Percentiles rank a stretch among this genome's conserved stretches.
These are phyloP conservation scores for Yponomeuta sedellus DNA, from an alignment of 2,888 invertebrate genomes.

Conservation along the genomic window DNA sequence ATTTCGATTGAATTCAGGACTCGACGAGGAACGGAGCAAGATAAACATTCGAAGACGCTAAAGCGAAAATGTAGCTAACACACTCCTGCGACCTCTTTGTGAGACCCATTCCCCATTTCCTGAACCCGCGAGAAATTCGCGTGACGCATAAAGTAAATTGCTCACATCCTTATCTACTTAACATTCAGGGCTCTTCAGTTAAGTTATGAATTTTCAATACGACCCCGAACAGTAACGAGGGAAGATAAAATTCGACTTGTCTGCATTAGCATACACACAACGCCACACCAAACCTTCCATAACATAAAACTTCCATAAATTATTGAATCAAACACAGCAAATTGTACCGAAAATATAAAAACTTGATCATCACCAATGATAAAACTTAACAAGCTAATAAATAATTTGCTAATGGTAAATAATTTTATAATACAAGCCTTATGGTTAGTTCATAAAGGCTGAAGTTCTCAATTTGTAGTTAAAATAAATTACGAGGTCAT, in stretches of 20 bases:
- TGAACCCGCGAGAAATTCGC: slow-evolving; percentile 16
- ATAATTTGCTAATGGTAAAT: slow-evolving; percentile 6
- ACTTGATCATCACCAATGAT: neutral
- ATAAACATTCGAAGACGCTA: slow-evolving; percentile 29
- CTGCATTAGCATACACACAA: slow-evolving; percentile 36
- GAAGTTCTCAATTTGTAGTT: neutral
- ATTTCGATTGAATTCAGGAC: slow-evolving; percentile 10
- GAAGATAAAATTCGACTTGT: slow-evolving; percentile 30
- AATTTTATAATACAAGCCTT: neutral
- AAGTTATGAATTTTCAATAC: slow-evolving; percentile 54
- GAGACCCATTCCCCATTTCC: slow-evolving; percentile 35
- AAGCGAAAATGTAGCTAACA: slow-evolving; percentile 30
- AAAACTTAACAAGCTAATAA: slow-evolving; percentile 11
- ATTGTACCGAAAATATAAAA: neutral
- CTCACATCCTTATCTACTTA: slow-evolving; percentile 46
- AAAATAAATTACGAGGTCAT: slow-evolving; percentile 9
- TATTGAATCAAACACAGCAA: slow-evolving; percentile 5
- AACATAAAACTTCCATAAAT: slow-evolving; percentile 13
- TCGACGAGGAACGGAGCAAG: neutral
- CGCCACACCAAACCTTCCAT: slow-evolving; percentile 14
- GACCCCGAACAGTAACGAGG: slow-evolving; percentile 33
- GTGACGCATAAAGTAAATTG: slow-evolving; percentile 44
- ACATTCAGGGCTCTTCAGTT: slow-evolving; percentile 27
- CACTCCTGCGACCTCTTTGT: slow-evolving; percentile 48
- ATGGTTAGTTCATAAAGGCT: slow-evolving; percentile 3